phyloP scores from a whole-genome alignment of 2,113 vertebrate genomes.

The Gnathonemus longibarbis region DNA sequence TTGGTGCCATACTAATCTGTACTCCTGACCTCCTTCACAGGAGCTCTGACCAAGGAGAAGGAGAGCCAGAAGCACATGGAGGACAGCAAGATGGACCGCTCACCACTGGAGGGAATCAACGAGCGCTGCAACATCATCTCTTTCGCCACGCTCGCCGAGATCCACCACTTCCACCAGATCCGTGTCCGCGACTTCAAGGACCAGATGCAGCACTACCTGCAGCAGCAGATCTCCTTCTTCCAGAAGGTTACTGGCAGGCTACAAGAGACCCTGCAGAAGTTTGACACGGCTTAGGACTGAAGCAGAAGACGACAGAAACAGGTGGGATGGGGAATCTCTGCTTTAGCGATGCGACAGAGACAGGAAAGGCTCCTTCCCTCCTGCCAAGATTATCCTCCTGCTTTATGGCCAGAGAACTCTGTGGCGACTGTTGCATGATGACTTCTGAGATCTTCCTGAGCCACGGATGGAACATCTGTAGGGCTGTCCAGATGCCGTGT shows the following conservation, averaged over 20 bases:
- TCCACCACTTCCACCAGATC: conserved; percentile 94
- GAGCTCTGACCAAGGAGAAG: conserved; percentile 93
- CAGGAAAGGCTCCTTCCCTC: neutral
- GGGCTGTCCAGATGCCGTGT: neutral
- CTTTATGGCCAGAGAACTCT: neutral
- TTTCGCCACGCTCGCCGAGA: conserved; percentile 91
- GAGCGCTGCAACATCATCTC: conserved; percentile 97
- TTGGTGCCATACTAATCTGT: neutral
- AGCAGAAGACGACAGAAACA: neutral
- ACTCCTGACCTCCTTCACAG: conserved; percentile 44
- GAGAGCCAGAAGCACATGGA: conserved; percentile 82
- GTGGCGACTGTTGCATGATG: neutral
- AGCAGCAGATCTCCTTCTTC: conserved; percentile 91
- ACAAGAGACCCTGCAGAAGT: conserved; percentile 85
- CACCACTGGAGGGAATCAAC: conserved; percentile 71
- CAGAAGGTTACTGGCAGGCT: conserved; percentile 93
- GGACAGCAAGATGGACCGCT: conserved; percentile 74
- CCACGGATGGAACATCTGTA: neutral
- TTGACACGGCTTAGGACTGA: conserved; percentile 70
- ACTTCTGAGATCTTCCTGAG: neutral
- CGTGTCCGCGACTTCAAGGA: conserved; percentile 88
- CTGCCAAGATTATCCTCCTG: neutral
- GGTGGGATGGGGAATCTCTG: neutral
- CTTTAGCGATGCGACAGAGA: conserved; percentile 7
- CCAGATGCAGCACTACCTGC: conserved; percentile 94